Percentiles rank a stretch among this genome's conserved stretches.
Evolutionary conservation across 2,888 invertebrate species (phyloP).

Genomic region (Cacoxenus indagator): DNA sequence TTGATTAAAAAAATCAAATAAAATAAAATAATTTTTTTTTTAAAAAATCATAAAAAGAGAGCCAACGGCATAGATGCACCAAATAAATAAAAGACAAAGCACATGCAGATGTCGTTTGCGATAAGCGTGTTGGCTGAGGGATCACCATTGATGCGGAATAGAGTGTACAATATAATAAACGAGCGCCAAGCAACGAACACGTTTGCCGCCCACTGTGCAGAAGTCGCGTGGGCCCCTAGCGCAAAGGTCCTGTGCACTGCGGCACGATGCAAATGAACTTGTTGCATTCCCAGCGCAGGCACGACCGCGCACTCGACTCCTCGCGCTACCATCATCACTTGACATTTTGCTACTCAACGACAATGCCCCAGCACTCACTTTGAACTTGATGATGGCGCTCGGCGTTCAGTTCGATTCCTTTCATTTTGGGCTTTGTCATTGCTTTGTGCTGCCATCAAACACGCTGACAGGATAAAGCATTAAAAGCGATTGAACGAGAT

Average conservation of each 20-base stretch:
- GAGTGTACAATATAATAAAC: background rate
- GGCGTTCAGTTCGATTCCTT: background rate
- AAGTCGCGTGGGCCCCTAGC: background rate
- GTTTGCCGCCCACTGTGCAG: slow-evolving; percentile 15
- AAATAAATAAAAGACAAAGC: slow-evolving; percentile 1
- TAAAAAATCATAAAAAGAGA: background rate
- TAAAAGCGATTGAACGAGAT: slow-evolving; percentile 18
- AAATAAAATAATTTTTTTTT: background rate
- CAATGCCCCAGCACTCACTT: background rate
- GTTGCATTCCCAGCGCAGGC: background rate
- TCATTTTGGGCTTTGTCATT: background rate
- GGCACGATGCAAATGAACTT: background rate
- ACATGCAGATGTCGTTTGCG: background rate
- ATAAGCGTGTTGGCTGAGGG: background rate
- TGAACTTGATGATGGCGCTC: background rate
- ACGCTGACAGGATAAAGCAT: slow-evolving; percentile 14
- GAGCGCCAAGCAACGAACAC: background rate
- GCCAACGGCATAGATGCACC: background rate
- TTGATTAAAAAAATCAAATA: background rate
- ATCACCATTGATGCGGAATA: background rate
- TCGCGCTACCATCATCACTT: background rate
- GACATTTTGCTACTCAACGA: background rate
- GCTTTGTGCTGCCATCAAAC: background rate
- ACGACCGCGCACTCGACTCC: background rate
- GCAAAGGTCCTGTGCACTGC: background rate